phyloP scores from a whole-genome alignment of 2,797 vertebrate species.

The Silurus lanzhouensis region DNA sequence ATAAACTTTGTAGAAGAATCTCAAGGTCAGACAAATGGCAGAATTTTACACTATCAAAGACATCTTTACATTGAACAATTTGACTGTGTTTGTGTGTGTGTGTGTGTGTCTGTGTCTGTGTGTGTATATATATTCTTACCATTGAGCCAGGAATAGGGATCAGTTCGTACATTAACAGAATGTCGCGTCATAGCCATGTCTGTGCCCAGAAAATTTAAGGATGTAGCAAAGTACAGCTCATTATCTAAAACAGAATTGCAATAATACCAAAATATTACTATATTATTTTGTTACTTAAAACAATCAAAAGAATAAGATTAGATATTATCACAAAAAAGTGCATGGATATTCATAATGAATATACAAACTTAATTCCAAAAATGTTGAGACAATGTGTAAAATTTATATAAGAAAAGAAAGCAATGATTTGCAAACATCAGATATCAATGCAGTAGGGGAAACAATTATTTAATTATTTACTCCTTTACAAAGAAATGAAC shows the following conservation, averaged over 20 bases:
- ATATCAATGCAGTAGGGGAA: no score
- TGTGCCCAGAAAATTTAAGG: constrained; percentile 80
- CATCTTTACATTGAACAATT: background rate
- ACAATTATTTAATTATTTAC: no score
- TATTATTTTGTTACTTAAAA: background rate
- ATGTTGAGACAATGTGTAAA: no score
- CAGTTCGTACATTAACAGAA: constrained; percentile 71
- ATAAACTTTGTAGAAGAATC: no score
- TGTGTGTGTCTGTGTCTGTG: background rate
- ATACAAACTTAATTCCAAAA: background rate
- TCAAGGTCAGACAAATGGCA: no score
- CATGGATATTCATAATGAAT: background rate
- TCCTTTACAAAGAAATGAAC: no score
- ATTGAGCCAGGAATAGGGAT: constrained; percentile 72
- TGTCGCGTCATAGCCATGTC: constrained; percentile 73
- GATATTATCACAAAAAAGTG: background rate
- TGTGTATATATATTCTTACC: constrained; percentile 65
- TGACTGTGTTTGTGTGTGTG: background rate
- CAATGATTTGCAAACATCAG: no score
- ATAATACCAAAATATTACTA: background rate
- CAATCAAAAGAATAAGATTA: background rate
- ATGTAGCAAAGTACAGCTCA: constrained; percentile 79
- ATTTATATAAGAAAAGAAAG: no score
- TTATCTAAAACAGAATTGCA: constrained; percentile 62
- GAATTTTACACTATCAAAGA: no score